Conservation (phyloP, 2,888 invertebrate species). For the Clunio marinus region DNA sequence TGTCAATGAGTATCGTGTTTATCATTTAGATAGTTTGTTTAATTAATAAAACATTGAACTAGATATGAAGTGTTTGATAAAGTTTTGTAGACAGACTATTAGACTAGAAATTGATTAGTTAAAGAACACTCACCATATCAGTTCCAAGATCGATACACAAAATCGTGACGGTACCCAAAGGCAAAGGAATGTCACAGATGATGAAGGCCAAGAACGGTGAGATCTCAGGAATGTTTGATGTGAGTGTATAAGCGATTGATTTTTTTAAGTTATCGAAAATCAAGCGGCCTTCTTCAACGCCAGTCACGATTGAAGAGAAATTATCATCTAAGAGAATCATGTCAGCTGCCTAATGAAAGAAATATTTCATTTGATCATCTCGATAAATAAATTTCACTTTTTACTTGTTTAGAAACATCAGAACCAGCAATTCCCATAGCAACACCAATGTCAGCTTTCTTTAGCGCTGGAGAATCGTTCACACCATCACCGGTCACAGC, state of each 20-base stretch:
- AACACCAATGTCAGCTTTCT: slow-evolving; percentile 89
- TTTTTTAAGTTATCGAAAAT: slow-evolving; percentile 99
- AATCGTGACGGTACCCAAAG: slow-evolving; percentile 95
- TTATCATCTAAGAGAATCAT: slow-evolving; percentile 99
- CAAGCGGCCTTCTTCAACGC: slow-evolving; percentile 87
- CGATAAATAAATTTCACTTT: not conserved
- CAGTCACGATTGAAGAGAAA: slow-evolving; percentile 97
- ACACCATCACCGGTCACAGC: slow-evolving; percentile 92
- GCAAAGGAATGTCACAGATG: slow-evolving; percentile 89
- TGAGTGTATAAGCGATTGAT: slow-evolving; percentile 94
- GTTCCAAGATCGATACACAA: slow-evolving; percentile 98
- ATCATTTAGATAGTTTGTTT: no score
- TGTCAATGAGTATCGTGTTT: no score
- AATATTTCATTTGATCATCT: not conserved
- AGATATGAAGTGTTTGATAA: no score
- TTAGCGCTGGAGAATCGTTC: slow-evolving; percentile 87
- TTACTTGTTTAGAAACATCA: slow-evolving; percentile 83
- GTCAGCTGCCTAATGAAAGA: slow-evolving; percentile 77
- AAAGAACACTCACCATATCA: slow-evolving; percentile 82
- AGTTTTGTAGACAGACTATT: no score
- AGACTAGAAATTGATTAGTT: no score
- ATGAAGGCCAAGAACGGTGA: slow-evolving; percentile 97
- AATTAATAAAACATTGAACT: no score
- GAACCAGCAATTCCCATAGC: slow-evolving; percentile 95
- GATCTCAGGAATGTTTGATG: slow-evolving; percentile 97